phyloP scores from a whole-genome alignment of 1,140 invertebrate species.

The Chrysoperla carnea region DNA sequence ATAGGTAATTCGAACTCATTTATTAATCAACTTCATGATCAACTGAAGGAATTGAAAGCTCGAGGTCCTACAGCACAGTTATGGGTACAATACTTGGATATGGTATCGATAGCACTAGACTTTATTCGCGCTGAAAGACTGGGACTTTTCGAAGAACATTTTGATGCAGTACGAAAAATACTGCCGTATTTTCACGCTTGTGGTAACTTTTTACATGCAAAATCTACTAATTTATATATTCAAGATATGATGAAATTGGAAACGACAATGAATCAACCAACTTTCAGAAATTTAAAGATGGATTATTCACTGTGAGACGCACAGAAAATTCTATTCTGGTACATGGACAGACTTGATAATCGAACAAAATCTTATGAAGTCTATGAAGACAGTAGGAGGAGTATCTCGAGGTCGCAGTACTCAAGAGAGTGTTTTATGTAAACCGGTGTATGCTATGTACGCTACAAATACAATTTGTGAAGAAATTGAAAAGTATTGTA shows the following conservation, averaged over 20 bases:
- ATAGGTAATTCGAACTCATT: conserved; percentile 4
- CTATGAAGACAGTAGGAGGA: conserved; percentile 19
- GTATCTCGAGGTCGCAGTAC: too few species aligned
- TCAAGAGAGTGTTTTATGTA: too few species aligned
- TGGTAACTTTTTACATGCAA: conserved; percentile 27
- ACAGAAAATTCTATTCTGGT: conserved; percentile 21
- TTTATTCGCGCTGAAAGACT: conserved; percentile 16
- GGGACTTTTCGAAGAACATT: conserved; percentile 18
- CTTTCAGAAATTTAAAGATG: conserved; percentile 19
- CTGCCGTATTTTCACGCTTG: conserved; percentile 24
- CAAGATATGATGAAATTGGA: conserved; percentile 25
- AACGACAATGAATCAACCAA: conserved; percentile 13
- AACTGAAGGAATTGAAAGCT: conserved; percentile 4
- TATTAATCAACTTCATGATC: conserved; percentile 7
- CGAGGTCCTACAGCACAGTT: too few species aligned
- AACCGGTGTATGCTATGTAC: too few species aligned
- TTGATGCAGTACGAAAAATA: conserved; percentile 20
- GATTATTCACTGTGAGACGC: conserved; percentile 18
- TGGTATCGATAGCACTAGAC: conserved; percentile 12
- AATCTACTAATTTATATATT: conserved; percentile 24
- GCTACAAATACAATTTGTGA: too few species aligned
- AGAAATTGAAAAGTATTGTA: too few species aligned
- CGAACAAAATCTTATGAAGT: conserved; percentile 20
- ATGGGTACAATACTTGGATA: conserved; percentile 18
- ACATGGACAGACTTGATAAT: conserved; percentile 22